A percentile compares a stretch with the other conserved stretches of the same genome.
Conservation (phyloP, 2,888 invertebrate species). For the Caenorhabditis auriculariae region DNA sequence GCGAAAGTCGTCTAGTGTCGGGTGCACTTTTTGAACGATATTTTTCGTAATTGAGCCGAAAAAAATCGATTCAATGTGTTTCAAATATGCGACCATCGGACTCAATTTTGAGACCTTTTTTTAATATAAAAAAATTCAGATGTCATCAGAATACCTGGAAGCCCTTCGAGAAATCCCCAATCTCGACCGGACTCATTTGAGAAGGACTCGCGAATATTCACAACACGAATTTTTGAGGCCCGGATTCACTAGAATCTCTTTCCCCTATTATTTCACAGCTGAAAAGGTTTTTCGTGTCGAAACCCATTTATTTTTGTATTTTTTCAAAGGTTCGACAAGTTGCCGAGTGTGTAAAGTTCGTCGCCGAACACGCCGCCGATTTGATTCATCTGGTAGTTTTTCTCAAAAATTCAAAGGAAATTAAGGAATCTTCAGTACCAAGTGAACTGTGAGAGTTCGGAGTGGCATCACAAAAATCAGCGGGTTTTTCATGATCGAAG, state of each 20-base stretch:
- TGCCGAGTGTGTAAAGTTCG: constrained; percentile 79
- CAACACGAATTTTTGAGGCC: constrained; percentile 67
- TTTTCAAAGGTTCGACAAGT: constrained; percentile 68
- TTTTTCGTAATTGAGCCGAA: neutral
- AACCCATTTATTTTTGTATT: neutral
- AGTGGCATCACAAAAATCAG: constrained; percentile 84
- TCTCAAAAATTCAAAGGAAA: neutral
- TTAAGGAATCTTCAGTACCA: constrained; percentile 72
- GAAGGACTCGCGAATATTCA: constrained; percentile 67
- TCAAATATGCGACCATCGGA: too few species aligned
- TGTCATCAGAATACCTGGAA: constrained; percentile 78
- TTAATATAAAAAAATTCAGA: constrained; percentile 58
- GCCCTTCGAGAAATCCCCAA: constrained; percentile 72
- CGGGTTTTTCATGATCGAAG: constrained; percentile 77
- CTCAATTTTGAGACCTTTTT: neutral
- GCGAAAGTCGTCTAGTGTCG: too few species aligned
- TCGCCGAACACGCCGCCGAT: constrained; percentile 84
- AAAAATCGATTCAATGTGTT: neutral
- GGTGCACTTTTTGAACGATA: neutral
- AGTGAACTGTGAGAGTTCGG: constrained; percentile 83
- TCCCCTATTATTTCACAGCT: constrained; percentile 74
- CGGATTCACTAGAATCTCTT: constrained; percentile 81
- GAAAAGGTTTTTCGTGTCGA: neutral
- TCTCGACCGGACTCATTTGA: constrained; percentile 68
- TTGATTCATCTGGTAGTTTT: constrained; percentile 72